phyloP scores from a whole-genome alignment of 2,797 vertebrate species.

The Diglossa cyanea region DNA sequence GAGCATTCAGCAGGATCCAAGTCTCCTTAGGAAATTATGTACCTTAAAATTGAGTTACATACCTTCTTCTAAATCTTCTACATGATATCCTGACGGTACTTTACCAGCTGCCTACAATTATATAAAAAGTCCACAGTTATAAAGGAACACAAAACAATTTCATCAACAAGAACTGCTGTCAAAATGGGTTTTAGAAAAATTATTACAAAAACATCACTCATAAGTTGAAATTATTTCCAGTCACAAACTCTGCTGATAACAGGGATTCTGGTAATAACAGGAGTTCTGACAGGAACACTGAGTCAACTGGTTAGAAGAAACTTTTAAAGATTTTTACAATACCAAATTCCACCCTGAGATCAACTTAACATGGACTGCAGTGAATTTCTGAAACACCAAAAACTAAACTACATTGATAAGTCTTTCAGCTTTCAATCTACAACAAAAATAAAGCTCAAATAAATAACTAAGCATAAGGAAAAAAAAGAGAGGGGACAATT shows the following conservation, averaged over 20 bases:
- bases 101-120: conserved; percentile 85
- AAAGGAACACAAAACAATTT: neutral
- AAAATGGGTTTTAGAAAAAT: neutral
- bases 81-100: conserved; percentile 82
- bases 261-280: neutral
- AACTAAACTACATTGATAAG: neutral
- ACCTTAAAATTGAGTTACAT: conserved; percentile 57
- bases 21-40: neutral
- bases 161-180: neutral
- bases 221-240: neutral
- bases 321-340: neutral
- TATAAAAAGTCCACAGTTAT: conserved; percentile 3
- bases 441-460: neutral
- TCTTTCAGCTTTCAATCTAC: neutral
- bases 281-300: neutral
- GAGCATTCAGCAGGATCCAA: neutral
- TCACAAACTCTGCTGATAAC: neutral
- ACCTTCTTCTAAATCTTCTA: conserved; percentile 94
- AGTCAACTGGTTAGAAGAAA: neutral
- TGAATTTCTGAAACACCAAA: neutral
- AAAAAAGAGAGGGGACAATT: neutral
- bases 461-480: neutral
- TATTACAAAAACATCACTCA: neutral
- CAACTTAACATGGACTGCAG: neutral
- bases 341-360: neutral